phyloP scores from a whole-genome alignment of 2,888 invertebrate species.

The Antitype chi region DNA sequence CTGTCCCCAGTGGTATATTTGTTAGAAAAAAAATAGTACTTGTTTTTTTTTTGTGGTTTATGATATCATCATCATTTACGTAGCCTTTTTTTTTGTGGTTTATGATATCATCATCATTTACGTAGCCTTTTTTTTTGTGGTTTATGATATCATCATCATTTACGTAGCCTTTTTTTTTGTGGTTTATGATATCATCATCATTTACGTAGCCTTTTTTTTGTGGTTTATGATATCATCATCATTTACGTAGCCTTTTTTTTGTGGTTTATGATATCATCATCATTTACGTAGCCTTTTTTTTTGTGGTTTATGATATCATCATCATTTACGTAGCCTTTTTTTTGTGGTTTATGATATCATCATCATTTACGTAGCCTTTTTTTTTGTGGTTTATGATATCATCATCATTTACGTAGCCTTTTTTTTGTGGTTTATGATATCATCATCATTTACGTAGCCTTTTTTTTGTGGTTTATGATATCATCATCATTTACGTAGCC shows the following conservation, averaged over 20 bases:
- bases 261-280: not conserved
- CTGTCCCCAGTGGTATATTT: constrained; percentile 22
- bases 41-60: not conserved
- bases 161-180: constrained; percentile 1
- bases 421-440: not conserved
- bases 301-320: not conserved
- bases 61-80: not conserved
- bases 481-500: too few species aligned
- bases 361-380: not conserved
- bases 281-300: not conserved
- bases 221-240: not conserved
- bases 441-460: too few species aligned
- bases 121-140: not conserved
- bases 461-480: not conserved
- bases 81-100: not conserved
- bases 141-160: not conserved
- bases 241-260: not conserved
- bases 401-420: too few species aligned
- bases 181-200: not conserved
- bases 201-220: not conserved
- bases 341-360: not conserved
- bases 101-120: not conserved
- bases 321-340: not conserved
- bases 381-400: not conserved
- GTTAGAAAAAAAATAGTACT: constrained; percentile 21